These are phyloP conservation scores for Takifugu flavidus DNA, from an alignment of 2,113 vertebrate genomes.

Conservation along the genomic window DNA sequence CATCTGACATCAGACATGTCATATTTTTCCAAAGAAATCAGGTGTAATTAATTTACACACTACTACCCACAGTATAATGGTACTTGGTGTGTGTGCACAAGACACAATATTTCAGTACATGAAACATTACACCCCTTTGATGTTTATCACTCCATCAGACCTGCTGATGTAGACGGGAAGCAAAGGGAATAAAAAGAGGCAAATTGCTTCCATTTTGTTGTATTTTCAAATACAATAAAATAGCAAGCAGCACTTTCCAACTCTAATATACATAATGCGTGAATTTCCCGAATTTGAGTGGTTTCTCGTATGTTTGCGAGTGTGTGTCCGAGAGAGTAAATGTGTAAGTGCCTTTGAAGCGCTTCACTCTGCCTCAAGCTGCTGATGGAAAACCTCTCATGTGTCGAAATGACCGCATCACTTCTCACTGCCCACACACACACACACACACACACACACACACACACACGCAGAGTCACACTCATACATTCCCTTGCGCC, in stretches of 20 bases:
- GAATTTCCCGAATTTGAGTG: slow-evolving; percentile 28
- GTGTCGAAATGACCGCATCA: slow-evolving; percentile 70
- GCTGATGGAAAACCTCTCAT: slow-evolving; percentile 69
- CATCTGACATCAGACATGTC: too few species aligned
- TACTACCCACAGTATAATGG: too few species aligned
- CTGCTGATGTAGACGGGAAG: neutral
- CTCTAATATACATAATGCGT: slow-evolving; percentile 30
- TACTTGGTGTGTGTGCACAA: too few species aligned
- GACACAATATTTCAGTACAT: too few species aligned
- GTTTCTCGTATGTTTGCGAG: slow-evolving; percentile 5
- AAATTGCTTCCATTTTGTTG: slow-evolving; percentile 3
- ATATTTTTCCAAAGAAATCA: too few species aligned
- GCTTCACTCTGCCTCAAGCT: slow-evolving; percentile 36
- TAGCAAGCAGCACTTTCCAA: slow-evolving; percentile 10
- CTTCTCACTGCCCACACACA: slow-evolving; percentile 35
- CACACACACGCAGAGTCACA: slow-evolving; percentile 2
- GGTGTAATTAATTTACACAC: too few species aligned
- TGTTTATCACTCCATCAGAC: too few species aligned
- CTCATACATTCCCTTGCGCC: slow-evolving; percentile 39
- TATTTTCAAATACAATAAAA: neutral
- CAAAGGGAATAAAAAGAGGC: neutral
- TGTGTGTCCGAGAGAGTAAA: slow-evolving; percentile 25
- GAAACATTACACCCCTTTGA: too few species aligned
- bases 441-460: slow-evolving; percentile 29
- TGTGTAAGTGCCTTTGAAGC: slow-evolving; percentile 57